Base-by-base conservation (phyloP, 2,113 vertebrate genomes). In the Gopherus evgoodei region DNA sequence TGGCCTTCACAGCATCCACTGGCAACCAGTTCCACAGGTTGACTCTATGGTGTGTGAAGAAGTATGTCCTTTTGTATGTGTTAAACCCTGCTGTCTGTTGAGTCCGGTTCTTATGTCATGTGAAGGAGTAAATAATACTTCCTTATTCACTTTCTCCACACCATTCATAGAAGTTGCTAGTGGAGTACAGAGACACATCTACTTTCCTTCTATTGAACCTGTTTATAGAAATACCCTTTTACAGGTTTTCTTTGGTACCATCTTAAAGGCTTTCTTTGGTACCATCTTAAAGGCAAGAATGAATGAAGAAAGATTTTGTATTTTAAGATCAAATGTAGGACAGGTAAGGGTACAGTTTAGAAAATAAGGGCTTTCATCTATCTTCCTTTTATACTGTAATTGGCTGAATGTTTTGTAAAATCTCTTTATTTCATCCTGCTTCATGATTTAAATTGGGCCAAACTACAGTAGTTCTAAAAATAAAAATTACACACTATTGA, bases 401-500 rank as follows among this genome's bases (percentile, higher is more conserved):
- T 89, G 25, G 54, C 93, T 93, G 89, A 94, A 80, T 84, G 25
- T 88, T 83, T 90, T 42, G 69, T 88, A 94, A 95, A 95, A 89
- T 88, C 69, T 42, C 69, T 83, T 81, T 94, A 84, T 93, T 93
- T 93, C 31, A 49, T 7, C 38, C 27, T 94, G 93, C 86, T 62
- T 31, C 78, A 79, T 81, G 50, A 50, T 93, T 95, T 89, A 90
- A 91, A 84, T 88, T 38, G 85, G 85, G 86, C 92, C 89, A 90
- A 79, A 12, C 44, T 29, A 82, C 78, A 57, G 49, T 76, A n/a
- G 94, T 81, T 92, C n/a, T 81, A 95, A 85, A 87, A 93, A 50
- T 69, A 90, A 90, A 91, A 96, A 95, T 83, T 81, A 95, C 93
- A 95, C 56, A 53, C 22, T n/a, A 57, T 72, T 86, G 81, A 89